phyloP scores from a whole-genome alignment of 2,797 vertebrate genomes.

The Galago senegalensis region DNA sequence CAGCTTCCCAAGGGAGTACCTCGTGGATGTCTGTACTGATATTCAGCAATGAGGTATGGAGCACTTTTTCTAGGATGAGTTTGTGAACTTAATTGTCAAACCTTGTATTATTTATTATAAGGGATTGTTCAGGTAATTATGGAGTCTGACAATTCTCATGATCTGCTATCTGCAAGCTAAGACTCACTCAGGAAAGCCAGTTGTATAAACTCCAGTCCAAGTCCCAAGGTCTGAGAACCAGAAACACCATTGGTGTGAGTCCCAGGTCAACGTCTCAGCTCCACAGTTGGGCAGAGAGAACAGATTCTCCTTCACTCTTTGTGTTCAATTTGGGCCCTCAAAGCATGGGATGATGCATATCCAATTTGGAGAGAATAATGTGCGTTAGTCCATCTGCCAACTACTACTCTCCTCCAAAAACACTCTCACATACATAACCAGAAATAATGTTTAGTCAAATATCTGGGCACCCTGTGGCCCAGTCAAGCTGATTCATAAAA shows the following conservation, averaged over 20 bases:
- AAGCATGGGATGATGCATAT: not conserved
- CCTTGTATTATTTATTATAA: not conserved
- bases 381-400: not conserved
- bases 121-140: not conserved
- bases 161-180: not conserved
- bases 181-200: not conserved
- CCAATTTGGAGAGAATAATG: not conserved
- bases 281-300: not conserved
- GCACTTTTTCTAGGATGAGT: no score
- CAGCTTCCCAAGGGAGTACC: no score
- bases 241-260: fast-evolving
- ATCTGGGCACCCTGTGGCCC: not conserved
- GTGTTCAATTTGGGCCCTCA: not conserved
- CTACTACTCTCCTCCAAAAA: not conserved
- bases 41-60: no score
- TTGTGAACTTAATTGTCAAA: no score
- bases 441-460: not conserved
- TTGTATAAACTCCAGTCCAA: not conserved
- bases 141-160: not conserved
- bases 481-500: not conserved
- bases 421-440: not conserved
- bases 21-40: no score
- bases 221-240: not conserved
- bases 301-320: not conserved
- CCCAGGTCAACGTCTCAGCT: not conserved